Percentiles rank a stretch among this genome's conserved stretches.
phyloP scores from a whole-genome alignment of 2,113 vertebrate species.

The Chloropsis cyanopogon region DNA sequence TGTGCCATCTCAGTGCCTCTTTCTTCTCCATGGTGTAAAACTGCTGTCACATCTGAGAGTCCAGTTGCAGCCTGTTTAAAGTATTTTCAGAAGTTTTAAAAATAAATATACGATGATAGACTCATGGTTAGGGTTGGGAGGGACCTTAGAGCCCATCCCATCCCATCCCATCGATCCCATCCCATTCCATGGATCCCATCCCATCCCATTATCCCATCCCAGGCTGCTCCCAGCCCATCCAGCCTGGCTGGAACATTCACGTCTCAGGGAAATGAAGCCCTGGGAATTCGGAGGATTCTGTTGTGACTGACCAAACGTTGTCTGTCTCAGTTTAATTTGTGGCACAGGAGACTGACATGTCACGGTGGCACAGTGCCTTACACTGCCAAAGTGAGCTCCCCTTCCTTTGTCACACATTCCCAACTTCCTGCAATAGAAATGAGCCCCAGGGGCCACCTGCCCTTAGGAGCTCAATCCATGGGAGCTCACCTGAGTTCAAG shows the following conservation, averaged over 20 bases:
- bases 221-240: background rate
- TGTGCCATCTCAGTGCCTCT: rapidly evolving
- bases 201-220: background rate
- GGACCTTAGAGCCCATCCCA: background rate
- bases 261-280: background rate
- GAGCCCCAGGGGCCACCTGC: background rate
- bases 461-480: rapidly evolving
- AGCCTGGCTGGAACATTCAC: background rate
- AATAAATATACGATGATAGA: background rate
- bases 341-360: background rate
- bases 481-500: rapidly evolving
- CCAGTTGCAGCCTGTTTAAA: background rate
- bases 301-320: background rate
- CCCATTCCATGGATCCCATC: background rate
- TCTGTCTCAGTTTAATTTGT: background rate
- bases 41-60: too few species aligned
- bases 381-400: background rate
- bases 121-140: background rate
- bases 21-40: background rate
- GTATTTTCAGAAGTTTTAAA: background rate
- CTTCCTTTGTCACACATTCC: rapidly evolving
- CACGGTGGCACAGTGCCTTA: background rate
- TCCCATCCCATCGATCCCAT: background rate
- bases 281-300: background rate
- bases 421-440: too few species aligned